These are phyloP conservation scores for Anodontia alba DNA, from an alignment of 2,888 invertebrate species.

Conservation along the genomic window DNA sequence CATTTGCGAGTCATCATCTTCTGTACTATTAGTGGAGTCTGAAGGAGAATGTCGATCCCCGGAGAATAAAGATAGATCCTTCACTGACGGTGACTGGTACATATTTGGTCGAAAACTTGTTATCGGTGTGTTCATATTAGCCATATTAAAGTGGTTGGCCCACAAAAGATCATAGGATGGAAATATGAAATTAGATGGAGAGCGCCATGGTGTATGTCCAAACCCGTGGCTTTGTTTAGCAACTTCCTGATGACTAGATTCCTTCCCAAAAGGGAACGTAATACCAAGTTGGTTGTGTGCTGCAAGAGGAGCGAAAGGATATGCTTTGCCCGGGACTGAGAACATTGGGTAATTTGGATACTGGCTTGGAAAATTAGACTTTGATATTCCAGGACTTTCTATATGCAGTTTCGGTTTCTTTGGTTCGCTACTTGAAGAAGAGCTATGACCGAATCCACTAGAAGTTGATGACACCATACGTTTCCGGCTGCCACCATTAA, in stretches of 20 bases:
- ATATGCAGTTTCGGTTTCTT: slow-evolving; percentile 57
- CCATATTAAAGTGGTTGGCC: slow-evolving; percentile 62
- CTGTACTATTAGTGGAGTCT: slow-evolving; percentile 47
- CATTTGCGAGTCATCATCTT: slow-evolving; percentile 52
- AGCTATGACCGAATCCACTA: slow-evolving; percentile 20
- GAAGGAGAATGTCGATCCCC: slow-evolving; percentile 40
- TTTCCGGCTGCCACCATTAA: slow-evolving; percentile 97
- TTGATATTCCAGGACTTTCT: slow-evolving; percentile 49
- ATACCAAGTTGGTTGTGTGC: slow-evolving; percentile 62
- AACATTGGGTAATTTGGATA: slow-evolving; percentile 68
- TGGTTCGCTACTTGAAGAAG: slow-evolving; percentile 23
- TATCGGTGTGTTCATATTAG: slow-evolving; percentile 28
- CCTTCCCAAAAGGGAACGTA: slow-evolving; percentile 61
- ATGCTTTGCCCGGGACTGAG: slow-evolving; percentile 65
- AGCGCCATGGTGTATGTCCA: slow-evolving; percentile 50
- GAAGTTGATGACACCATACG: slow-evolving; percentile 84
- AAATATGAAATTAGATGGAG: slow-evolving; percentile 60
- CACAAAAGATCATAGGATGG: slow-evolving; percentile 72
- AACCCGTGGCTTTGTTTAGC: slow-evolving; percentile 38
- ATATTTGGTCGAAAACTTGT: slow-evolving; percentile 44
- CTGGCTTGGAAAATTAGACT: slow-evolving; percentile 56
- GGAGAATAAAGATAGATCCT: slow-evolving; percentile 44
- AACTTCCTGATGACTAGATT: slow-evolving; percentile 45
- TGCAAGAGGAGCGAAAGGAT: slow-evolving; percentile 60
- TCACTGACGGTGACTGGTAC: slow-evolving; percentile 44